Evolutionary conservation across 2,888 invertebrate genomes (phyloP).

Genomic region (Agrochola macilenta): DNA sequence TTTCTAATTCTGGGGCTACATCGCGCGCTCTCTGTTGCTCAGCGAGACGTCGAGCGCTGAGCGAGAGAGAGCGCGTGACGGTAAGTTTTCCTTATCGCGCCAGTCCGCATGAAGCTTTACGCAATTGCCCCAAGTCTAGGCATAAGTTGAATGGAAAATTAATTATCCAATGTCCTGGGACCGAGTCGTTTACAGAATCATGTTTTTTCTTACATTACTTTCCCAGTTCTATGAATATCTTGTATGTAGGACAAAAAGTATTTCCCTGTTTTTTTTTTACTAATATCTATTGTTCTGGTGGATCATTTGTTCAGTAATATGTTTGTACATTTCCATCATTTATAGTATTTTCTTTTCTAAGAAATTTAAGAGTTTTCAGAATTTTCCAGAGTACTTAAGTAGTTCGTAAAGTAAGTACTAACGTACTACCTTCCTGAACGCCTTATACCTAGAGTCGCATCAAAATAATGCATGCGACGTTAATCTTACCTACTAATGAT

Average conservation of each 20-base stretch:
- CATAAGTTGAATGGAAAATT: background rate
- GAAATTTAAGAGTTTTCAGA: conserved; percentile 4
- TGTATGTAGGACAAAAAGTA: conserved; percentile 6
- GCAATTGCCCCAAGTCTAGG: background rate
- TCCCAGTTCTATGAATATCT: background rate
- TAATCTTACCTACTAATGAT: background rate
- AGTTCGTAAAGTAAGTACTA: background rate
- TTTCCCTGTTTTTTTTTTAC: background rate
- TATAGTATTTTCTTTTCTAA: background rate
- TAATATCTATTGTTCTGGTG: conserved; percentile 4
- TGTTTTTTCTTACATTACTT: conserved; percentile 50
- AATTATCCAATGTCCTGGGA: background rate
- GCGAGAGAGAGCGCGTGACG: too few species aligned
- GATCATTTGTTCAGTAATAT: conserved; percentile 6
- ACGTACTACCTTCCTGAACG: background rate
- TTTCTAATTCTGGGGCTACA: too few species aligned
- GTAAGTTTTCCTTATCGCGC: too few species aligned
- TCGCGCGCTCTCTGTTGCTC: too few species aligned
- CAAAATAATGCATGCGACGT: background rate
- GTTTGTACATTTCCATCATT: background rate
- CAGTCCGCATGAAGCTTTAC: background rate
- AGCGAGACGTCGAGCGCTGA: too few species aligned
- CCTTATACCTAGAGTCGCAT: too few species aligned
- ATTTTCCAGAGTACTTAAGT: background rate
- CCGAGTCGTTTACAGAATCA: conserved; percentile 54